Evolutionary conservation across 2,888 invertebrate species (phyloP).

Genomic region (Eutolmus rufibarbis): DNA sequence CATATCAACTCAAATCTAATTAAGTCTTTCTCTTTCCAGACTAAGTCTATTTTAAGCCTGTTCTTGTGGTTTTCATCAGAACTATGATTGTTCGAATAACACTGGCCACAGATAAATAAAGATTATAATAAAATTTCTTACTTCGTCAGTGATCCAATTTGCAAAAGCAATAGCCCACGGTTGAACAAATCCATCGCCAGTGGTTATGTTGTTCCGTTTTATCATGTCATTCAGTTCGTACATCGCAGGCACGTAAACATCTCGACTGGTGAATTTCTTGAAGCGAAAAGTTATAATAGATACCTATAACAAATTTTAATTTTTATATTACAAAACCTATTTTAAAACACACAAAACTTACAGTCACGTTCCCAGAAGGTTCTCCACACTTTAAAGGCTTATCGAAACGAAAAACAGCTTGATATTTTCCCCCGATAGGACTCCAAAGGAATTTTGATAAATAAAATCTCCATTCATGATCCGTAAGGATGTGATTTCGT

Average conservation of each 20-base stretch:
- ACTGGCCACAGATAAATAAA: neutral
- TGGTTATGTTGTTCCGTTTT: conserved; percentile 67
- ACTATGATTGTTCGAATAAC: no score
- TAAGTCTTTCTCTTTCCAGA: no score
- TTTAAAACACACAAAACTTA: conserved; percentile 49
- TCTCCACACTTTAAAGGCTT: conserved; percentile 70
- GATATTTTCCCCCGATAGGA: conserved; percentile 72
- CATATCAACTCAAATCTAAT: neutral
- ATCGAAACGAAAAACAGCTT: conserved; percentile 72
- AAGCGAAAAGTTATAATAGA: conserved; percentile 67
- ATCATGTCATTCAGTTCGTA: conserved; percentile 68
- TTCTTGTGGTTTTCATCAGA: no score
- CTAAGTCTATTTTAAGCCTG: no score
- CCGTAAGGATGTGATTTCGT: conserved; percentile 62
- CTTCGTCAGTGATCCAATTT: conserved; percentile 80
- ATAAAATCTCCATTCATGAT: conserved; percentile 68
- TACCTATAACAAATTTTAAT: neutral
- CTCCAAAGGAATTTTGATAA: conserved; percentile 77
- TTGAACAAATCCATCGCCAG: conserved; percentile 70
- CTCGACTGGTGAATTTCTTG: conserved; percentile 68
- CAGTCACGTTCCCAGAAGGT: conserved; percentile 67
- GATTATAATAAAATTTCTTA: conserved; percentile 52
- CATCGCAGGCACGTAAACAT: conserved; percentile 78
- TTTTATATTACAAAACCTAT: neutral
- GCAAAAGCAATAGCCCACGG: conserved; percentile 77